Evolutionary conservation across 2,888 invertebrate genomes (phyloP), one percentile per base, ranked within the genome.

Genomic region (Drosophila longiperda): DNA sequence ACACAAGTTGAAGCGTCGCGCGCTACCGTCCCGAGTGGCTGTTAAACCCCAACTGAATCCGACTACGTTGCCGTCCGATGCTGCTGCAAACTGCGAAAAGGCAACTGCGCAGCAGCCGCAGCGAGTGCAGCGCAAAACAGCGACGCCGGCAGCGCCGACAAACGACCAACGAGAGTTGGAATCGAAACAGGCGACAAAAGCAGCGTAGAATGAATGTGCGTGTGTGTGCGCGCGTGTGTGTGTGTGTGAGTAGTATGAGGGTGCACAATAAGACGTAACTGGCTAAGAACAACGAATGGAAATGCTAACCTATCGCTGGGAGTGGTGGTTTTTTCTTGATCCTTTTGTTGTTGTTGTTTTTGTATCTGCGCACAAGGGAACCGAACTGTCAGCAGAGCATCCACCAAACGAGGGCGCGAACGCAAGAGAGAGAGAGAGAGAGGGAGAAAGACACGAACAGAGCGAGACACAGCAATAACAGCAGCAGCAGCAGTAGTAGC

Each of bases 21-120:
- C 87, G 91, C 90, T 91, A 92, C 92, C 92, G 93, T 93, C 93
- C 93, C 93, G 93, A 92, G 93, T 93, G 93, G 91, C 93, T 93
- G 93, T 92, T 92, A 93, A 93, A 93, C 93, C 93, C 93, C 93
- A 93, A 93, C 93, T 93, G 93, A 93, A 92, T 93, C 93, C 93
- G 92, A 80, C 72, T 80, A 91, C 89, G 90, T 90, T 90, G 78
- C 87, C 55, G 55, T 55, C 55, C 55, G 88, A 84, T 80, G 83
- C 89, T 83, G 85, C 69, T 78, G 83, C 83, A 73, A 83, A 62
- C 71, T 65, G 70, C 71, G 66, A 73, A 74, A 80, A 76, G 79
- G 71, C 83, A 79, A 83, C 78, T 77, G 83, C 80, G 80, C 77
- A 80, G 76, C 76, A 49, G 42, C 66, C 29, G 40, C 66, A 32